Conservation (phyloP, 2,797 vertebrate genomes). For the Poeciliopsis presidionis region DNA sequence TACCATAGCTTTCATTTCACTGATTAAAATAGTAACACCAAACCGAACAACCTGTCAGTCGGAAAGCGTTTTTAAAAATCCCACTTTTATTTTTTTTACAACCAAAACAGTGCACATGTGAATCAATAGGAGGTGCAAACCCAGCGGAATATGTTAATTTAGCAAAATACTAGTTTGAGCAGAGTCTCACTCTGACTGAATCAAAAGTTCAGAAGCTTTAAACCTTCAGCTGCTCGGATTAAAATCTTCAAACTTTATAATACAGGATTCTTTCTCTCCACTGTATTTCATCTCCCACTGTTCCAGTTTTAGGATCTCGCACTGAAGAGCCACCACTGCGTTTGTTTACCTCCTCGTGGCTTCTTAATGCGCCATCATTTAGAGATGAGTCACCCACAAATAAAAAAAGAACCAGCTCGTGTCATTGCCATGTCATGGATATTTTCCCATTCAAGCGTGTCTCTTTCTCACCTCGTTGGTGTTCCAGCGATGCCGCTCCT, state of each 20-base stretch:
- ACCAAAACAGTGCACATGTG: neutral
- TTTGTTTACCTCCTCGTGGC: conserved; percentile 73
- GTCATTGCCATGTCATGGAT: conserved; percentile 58
- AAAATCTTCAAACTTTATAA: conserved; percentile 48
- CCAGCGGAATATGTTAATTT: neutral
- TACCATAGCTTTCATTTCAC: neutral
- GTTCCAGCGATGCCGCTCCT: conserved; percentile 99
- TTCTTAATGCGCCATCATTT: conserved; percentile 67
- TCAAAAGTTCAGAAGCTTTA: neutral
- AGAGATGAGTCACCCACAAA: conserved; percentile 62
- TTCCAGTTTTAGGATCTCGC: conserved; percentile 59
- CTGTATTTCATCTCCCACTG: conserved; percentile 44
- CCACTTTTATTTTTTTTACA: neutral
- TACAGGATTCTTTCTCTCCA: conserved; percentile 33
- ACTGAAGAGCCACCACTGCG: conserved; percentile 62
- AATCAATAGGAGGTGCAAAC: neutral
- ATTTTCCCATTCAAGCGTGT: conserved; percentile 49
- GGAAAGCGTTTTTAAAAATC: neutral
- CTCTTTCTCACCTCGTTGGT: conserved; percentile 94
- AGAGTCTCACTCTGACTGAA: neutral
- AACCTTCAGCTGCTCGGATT: conserved; percentile 36
- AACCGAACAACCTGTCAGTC: neutral
- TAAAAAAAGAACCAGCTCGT: conserved; percentile 31
- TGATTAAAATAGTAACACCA: neutral
- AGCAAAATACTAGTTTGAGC: neutral